Evolutionary conservation across 2,113 vertebrate species (phyloP), one percentile per base, ranked within the genome.

Genomic region (Scophthalmus maximus): DNA sequence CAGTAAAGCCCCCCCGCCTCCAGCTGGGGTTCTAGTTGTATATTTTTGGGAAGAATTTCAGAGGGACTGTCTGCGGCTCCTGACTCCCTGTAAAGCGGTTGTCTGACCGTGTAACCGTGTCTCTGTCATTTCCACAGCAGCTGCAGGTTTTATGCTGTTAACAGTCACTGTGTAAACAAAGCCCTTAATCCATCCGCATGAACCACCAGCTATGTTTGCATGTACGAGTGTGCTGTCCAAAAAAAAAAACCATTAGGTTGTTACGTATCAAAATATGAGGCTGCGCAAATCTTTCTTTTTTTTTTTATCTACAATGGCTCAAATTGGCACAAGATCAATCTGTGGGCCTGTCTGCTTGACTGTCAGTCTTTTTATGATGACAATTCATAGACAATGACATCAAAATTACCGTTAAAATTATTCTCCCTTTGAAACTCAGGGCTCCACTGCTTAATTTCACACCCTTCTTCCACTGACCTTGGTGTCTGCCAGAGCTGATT

Each of bases 391-490:
- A 51, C 59, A 67, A 34, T 60, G 36, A 34, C 49, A 49, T 26
- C 26, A 51, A 51, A 51, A 10, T 36, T 18, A 30, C 17, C 17
- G 10, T 32, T n/a, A 36, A 59, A 58, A 55, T 36, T 2, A 55
- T 74, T 72, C 49, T 49, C 15, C 47, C 57, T 75, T 75, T 77
- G 74, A 76, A 81, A 71, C 49, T 64, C 47, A 30, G 49, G 40
- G 32, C 62, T 69, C 9, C 50, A 29, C 75, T 74, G 42, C n/a
- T 56, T 58, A 32, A 44, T 61, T 76, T 65, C 59, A 68, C 76
- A 23, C 63, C 49, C 59, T 53, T 64, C 56, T 84, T 34, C 25
- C 40, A 32, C 58, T 87, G 87, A 92, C 85, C 91, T 90, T 86
- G 86, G 74, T 81, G 75, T 47, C 59, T 78, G 68, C 75, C 85